phyloP scores from a whole-genome alignment of 2,888 invertebrate genomes.

The Heliconius cydno region DNA sequence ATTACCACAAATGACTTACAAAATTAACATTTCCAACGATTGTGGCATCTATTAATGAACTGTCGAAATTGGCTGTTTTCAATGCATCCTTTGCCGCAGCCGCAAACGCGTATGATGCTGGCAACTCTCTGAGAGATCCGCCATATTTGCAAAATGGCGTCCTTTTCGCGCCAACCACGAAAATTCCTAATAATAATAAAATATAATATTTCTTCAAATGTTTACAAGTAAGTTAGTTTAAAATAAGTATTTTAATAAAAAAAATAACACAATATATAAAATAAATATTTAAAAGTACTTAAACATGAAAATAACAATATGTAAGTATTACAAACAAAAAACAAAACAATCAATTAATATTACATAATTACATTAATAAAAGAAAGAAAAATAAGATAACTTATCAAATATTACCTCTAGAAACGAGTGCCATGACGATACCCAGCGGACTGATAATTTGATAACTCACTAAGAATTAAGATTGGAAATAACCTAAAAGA shows the following conservation, averaged over 20 bases:
- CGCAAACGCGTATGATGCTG: slow-evolving; percentile 70
- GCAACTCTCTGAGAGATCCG: slow-evolving; percentile 66
- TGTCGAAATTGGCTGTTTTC: slow-evolving; percentile 61
- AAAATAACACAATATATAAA: not conserved
- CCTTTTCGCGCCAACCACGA: slow-evolving; percentile 73
- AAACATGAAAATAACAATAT: not conserved
- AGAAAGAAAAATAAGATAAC: not conserved
- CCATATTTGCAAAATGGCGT: slow-evolving; percentile 76
- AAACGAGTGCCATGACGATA: slow-evolving; percentile 46
- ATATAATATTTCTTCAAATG: not conserved
- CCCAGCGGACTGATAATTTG: slow-evolving; percentile 35
- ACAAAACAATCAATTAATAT: not conserved
- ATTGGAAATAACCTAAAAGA: slow-evolving; percentile 30
- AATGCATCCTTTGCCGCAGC: slow-evolving; percentile 71
- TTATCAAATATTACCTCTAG: slow-evolving; percentile 46
- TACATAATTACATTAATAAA: slow-evolving; percentile 1
- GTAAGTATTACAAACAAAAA: not conserved
- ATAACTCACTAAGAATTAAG: slow-evolving; percentile 20
- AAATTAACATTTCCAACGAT: slow-evolving; percentile 72
- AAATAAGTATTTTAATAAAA: not conserved
- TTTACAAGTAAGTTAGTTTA: not conserved
- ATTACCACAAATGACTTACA: slow-evolving; percentile 56
- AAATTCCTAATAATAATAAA: slow-evolving; percentile 61
- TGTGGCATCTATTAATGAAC: slow-evolving; percentile 64
- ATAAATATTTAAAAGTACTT: not conserved